Base-by-base conservation (phyloP, 2,113 vertebrate genomes). In the Sylvicapra grimmia region DNA sequence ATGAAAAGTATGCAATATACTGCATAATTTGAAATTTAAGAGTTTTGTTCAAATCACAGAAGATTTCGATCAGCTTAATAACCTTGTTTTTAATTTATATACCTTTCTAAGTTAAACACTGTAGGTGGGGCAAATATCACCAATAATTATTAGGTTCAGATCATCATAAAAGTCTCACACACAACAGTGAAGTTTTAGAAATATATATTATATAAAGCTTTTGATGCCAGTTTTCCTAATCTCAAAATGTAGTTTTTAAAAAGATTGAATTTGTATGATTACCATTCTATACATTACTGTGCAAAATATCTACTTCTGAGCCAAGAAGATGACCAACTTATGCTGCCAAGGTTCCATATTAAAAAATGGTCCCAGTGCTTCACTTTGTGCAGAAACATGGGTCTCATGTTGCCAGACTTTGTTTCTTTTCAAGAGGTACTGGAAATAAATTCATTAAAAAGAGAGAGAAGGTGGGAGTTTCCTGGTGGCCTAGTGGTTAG, bases 71-170 rank as follows among this genome's bases (percentile, higher is more conserved):
- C n/a, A 83, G 21, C 65, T 88, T 93, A n/a, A n/a, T 88, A 40
- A 51, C 53, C 89, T 85, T 80, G 49, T 96, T 96, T 95, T 83
- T 93, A 56, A 89, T 95, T 36, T 96, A 15, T 68, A 36, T 90
- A 49, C 33, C 40, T 93, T 93, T 93, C 27, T 90, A 23, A 93
- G 40, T 94, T 90, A 92, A 92, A 53, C 33, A 40, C 9, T 80
- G 4, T 31, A 40, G 19, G 63, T 80, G 33, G 86, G 40, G 54
- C 25, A 93, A 31, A 82, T 56, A 82, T 59, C 59, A 87, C 40
- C 82, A 77, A 12, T 92, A 75, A 86, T 13, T 87, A 1, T 58
- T 80, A 92, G 79, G n/a, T 88, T 40, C 93, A 15, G 63, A 16
- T 96, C 44, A 72, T 90, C 40, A n/a, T 95, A 86, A 77, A 94